phyloP scores from a whole-genome alignment of 2,113 vertebrate species.

The Scartelaos histophorus region DNA sequence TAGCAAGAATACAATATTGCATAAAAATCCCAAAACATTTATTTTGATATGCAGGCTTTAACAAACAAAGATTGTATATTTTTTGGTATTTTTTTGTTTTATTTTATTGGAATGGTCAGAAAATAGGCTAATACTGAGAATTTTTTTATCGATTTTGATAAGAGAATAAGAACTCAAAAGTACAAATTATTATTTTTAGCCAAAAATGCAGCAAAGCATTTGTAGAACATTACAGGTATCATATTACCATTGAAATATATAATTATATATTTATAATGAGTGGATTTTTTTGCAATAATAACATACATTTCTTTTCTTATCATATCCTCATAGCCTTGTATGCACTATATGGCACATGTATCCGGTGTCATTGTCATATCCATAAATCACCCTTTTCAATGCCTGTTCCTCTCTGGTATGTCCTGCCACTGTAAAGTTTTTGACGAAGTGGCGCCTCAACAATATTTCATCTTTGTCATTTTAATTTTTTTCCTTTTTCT shows the following conservation, averaged over 20 bases:
- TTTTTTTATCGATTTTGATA: not conserved
- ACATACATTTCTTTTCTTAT: not conserved
- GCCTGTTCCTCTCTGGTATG: constrained; percentile 46
- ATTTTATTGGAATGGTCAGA: too few species aligned
- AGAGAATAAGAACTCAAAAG: not conserved
- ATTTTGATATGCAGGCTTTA: not conserved
- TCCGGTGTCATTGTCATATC: constrained; percentile 45
- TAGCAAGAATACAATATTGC: not conserved
- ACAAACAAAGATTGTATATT: not conserved
- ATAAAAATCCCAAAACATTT: too few species aligned
- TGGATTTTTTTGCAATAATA: not conserved
- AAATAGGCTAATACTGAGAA: not conserved
- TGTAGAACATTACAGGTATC: not conserved
- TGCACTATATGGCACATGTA: constrained; percentile 14
- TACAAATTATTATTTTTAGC: not conserved
- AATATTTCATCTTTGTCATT: constrained; percentile 51
- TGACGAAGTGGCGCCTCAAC: constrained; percentile 51
- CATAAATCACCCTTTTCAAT: constrained; percentile 52
- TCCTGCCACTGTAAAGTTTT: constrained; percentile 46
- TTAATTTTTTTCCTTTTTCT: constrained; percentile 21
- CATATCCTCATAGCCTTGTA: not conserved
- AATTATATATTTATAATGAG: not conserved
- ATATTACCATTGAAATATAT: not conserved
- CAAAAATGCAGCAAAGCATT: not conserved
- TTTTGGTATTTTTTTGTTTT: not conserved